Percentiles rank a stretch among this genome's conserved stretches.
Conservation (phyloP, 2,113 vertebrate genomes). For the Amphilophus citrinellus region DNA sequence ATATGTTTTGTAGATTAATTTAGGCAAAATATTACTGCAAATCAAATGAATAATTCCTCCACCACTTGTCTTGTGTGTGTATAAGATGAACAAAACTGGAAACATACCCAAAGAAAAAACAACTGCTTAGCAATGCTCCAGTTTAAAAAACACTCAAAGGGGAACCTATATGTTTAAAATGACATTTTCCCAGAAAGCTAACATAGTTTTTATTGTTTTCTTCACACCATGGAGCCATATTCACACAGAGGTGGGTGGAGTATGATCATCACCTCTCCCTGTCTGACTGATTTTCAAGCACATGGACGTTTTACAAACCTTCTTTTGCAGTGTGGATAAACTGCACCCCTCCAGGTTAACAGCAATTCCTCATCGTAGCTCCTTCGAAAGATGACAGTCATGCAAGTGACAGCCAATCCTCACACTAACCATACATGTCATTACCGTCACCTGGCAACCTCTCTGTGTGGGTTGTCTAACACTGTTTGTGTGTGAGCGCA, state of each 20-base stretch:
- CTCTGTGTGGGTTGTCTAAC: slow-evolving; percentile 25
- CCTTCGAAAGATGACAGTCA: slow-evolving; percentile 17
- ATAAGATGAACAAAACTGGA: too few species aligned
- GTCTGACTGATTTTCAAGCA: background rate
- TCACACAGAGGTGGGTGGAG: background rate
- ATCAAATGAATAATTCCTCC: too few species aligned
- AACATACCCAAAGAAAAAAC: too few species aligned
- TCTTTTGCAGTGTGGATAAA: background rate
- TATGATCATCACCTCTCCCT: background rate
- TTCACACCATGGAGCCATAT: background rate
- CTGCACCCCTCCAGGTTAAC: slow-evolving; percentile 5
- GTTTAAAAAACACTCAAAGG: too few species aligned
- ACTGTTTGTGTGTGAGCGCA: slow-evolving; percentile 15
- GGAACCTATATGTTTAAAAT: background rate
- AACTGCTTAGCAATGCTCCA: too few species aligned
- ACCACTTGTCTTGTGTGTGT: too few species aligned
- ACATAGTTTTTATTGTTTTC: background rate
- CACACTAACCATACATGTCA: slow-evolving; percentile 13
- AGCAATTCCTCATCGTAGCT: slow-evolving; percentile 7
- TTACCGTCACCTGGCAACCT: slow-evolving; percentile 60
- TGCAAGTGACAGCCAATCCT: slow-evolving; percentile 30
- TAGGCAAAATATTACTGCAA: too few species aligned
- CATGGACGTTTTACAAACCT: background rate
- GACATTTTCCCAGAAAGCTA: background rate
- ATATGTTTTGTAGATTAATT: too few species aligned